Conservation (phyloP, 2,888 invertebrate species). For the Campoletis raptor region DNA sequence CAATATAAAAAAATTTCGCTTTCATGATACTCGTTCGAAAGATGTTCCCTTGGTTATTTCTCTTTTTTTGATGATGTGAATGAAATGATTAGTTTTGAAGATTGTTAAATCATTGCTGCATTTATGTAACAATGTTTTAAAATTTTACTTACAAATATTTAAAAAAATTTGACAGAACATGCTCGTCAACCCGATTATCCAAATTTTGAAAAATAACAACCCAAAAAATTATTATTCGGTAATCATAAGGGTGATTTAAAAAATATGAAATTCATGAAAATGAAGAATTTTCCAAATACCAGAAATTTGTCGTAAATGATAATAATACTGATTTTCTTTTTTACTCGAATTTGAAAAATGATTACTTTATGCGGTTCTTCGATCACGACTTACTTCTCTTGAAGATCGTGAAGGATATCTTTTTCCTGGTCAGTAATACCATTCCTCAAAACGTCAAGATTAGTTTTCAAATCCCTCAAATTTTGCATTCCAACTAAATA, state of each 20-base stretch:
- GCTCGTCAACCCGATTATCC: background rate
- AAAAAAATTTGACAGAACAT: background rate
- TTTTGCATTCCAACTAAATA: constrained; percentile 92
- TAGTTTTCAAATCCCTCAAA: constrained; percentile 87
- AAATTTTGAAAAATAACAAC: background rate
- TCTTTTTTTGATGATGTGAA: background rate
- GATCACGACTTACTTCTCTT: constrained; percentile 86
- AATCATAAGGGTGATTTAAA: background rate
- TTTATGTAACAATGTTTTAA: background rate
- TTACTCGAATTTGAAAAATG: background rate
- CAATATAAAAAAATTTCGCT: constrained; percentile 68
- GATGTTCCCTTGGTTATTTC: background rate
- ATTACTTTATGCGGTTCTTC: background rate
- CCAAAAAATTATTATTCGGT: background rate
- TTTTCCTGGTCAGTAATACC: constrained; percentile 90
- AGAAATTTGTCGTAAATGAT: background rate
- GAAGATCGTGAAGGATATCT: constrained; percentile 87
- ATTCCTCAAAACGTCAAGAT: constrained; percentile 88
- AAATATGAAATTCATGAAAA: background rate
- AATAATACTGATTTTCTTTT: background rate
- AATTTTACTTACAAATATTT: background rate
- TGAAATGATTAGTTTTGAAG: background rate
- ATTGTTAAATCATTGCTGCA: background rate
- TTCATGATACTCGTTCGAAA: background rate
- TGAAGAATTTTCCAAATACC: background rate